phyloP scores from a whole-genome alignment of 2,113 vertebrate species.

The Electrona antarctica region DNA sequence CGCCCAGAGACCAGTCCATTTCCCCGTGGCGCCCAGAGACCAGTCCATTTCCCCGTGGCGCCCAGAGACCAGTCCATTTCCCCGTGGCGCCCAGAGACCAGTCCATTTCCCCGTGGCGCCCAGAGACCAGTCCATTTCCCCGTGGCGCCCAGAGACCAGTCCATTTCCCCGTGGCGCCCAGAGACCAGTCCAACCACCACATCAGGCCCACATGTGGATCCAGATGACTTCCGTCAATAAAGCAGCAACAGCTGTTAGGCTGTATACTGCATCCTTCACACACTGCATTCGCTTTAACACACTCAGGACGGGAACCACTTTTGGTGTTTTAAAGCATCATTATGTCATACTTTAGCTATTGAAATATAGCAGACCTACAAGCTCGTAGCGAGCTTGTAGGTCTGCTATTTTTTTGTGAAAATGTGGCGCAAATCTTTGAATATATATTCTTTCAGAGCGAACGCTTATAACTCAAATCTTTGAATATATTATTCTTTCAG shows the following conservation, averaged over 20 bases:
- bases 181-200: too few species aligned
- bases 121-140: slow-evolving; percentile 35
- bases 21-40: slow-evolving; percentile 41
- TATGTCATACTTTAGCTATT: slow-evolving; percentile 14
- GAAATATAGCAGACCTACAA: not conserved
- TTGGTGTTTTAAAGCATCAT: too few species aligned
- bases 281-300: slow-evolving; percentile 21
- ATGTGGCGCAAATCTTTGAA: too few species aligned
- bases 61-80: slow-evolving; percentile 22
- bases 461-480: not conserved
- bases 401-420: too few species aligned
- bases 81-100: slow-evolving; percentile 28
- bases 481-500: not conserved
- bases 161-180: slow-evolving; percentile 47
- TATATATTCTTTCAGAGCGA: not conserved
- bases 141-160: slow-evolving; percentile 2
- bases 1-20: not conserved
- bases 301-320: too few species aligned
- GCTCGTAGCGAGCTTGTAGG: not conserved
- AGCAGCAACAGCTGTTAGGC: not conserved
- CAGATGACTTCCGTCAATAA: slow-evolving; percentile 30
- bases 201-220: slow-evolving; percentile 26
- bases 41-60: slow-evolving; percentile 41
- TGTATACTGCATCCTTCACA: slow-evolving; percentile 14
- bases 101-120: slow-evolving; percentile 43